Evolutionary conservation across 2,797 vertebrate species (phyloP), one percentile per base, ranked within the genome.

Genomic region (Rhodeus uyekii): DNA sequence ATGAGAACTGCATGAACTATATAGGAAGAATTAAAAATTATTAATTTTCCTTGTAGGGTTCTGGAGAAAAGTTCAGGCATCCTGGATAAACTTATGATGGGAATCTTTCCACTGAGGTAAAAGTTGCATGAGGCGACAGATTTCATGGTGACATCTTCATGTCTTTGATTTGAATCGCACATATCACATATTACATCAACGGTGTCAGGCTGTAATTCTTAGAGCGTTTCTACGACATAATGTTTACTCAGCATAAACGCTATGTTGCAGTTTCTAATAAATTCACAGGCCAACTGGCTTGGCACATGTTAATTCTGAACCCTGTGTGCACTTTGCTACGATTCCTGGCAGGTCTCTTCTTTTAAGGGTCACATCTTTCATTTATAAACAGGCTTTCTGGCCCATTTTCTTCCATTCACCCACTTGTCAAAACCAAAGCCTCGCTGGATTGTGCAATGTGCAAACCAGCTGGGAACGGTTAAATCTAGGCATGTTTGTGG

Each of bases 351-450:
- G 58, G 46, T 65, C 82, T 65, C 32, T 69, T 58, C 76, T 81
- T 85, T 60, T 76, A 82, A 84, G 80, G 86, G 85, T 89, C 88
- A 89, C 87, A 89, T 89, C 82, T 88, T 88, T 88, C 83, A 87
- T 81, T 82, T 83, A 88, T 89, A 83, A 88, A 87, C 80, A 87
- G 79, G 42, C 63, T 67, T 71, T 38, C 84, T 71, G 81, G 86
- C 71, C 85, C 76, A 80, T 88, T 88, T 86, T 75, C 78, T 79
- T 84, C 53, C 55, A 58, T 80, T 87, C 81, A 86, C 55, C 69
- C 74, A 64, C 63, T 81, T 89, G 86, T 86, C 89, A 88, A 78
- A 83, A 53, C 84, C 27, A 64, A 76, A 69, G 76, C 83, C 38
- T 65, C 22, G 55, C 39, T 32, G 76, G 48, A 71, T 73, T 60